phyloP scores from a whole-genome alignment of 2,797 vertebrate genomes.

The Crax fasciolata region DNA sequence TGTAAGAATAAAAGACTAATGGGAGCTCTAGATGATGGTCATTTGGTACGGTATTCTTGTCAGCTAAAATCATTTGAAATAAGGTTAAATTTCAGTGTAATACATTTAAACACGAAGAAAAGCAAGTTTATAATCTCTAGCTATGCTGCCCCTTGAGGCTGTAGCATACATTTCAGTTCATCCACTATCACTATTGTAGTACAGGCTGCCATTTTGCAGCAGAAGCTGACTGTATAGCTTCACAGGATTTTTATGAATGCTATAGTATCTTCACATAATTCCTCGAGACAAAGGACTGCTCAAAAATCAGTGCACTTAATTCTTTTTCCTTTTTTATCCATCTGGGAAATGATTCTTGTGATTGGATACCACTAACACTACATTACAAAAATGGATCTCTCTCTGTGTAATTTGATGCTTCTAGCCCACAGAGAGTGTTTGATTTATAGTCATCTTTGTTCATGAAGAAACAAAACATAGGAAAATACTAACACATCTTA shows the following conservation, averaged over 20 bases:
- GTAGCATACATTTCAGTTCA: background rate
- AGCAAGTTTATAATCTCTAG: background rate
- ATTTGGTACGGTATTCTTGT: background rate
- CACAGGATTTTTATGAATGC: background rate
- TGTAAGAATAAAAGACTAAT: background rate
- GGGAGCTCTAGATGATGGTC: background rate
- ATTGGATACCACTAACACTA: background rate
- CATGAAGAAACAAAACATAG: background rate
- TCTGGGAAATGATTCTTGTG: background rate
- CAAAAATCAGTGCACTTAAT: background rate
- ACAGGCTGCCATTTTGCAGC: background rate
- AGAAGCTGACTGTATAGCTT: background rate
- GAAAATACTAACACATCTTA: slow-evolving; percentile 8
- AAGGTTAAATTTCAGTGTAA: background rate
- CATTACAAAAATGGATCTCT: background rate
- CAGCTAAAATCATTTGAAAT: background rate
- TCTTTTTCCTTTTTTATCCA: background rate
- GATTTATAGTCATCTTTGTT: background rate
- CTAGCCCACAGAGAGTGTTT: background rate
- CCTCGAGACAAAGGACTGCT: background rate
- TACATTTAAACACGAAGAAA: background rate
- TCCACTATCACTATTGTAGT: background rate
- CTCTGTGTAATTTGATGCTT: background rate
- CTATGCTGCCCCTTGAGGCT: background rate
- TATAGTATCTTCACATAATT: background rate